Evolutionary conservation across 2,888 invertebrate genomes (phyloP), one percentile per base, ranked within the genome.

Genomic region (Cheilosia vulpina): DNA sequence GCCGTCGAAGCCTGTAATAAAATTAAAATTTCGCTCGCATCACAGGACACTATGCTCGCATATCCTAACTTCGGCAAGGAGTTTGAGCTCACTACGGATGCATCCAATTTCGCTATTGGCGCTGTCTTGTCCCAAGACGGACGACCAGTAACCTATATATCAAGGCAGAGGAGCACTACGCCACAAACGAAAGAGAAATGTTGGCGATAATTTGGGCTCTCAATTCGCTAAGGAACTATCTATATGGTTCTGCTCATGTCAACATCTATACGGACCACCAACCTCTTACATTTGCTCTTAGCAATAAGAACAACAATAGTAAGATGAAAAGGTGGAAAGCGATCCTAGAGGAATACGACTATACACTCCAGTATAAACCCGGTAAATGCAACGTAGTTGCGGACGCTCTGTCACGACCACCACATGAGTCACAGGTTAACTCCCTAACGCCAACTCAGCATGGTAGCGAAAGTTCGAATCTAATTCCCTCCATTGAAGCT

Each of bases 21-120:
- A 45, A 27, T 62, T 15, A 43, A 62, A 27, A 62, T 17, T 43
- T 62, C 60, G 5, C 24, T 62, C 4, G 24, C n/a, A 21, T 62
- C 60, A n/a, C 43, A 43, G n/a, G 60, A 62, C 27, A 45, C 27
- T n/a, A 62, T 62, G 24, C 60, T 62, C 13, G 60, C 45, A 24
- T 62, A 45, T 15, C 60, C 60, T 27, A 27, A 69, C 55, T 69
- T 69, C 11, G 57, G 47, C 19, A 69, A 57, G 21, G 34, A 69
- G 15, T 69, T 69, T 11, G 58, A 58, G 34, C 47, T 69, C 13
- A 69, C 57, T n/a, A 58, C 58, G n/a, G 58, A 69, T 21, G 69
- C 69, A 24, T 24, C 24, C 5, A 24, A 1, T 24, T 24, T 24
- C 24, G 24, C 24, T 24, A 24, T 24, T 24, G 24, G 24, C 24